Evolutionary conservation across 23 tunicate species (phyloP), one percentile per base, ranked within the genome.

Genomic region (Phallusia fumigata): DNA sequence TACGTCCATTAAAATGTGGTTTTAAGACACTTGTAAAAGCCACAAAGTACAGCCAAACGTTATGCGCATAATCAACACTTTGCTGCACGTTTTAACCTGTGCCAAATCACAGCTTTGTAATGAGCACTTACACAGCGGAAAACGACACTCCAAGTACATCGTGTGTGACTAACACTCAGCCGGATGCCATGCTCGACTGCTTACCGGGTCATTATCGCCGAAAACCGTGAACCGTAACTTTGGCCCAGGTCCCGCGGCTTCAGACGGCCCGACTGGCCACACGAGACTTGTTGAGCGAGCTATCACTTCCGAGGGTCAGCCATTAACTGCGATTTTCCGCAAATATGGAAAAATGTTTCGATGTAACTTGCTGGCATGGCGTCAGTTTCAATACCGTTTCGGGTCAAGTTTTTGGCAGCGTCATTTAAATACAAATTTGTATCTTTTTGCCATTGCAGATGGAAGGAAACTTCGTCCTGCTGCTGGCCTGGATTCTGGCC

Each of bases 261-360:
- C 69, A 58, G 69, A 58, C 69, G 69, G 28, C 26, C 69, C 28
- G 69, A 58, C 69, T 58, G 69, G 69, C 28, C 69, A 24, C 26
- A 24, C 28, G 28, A 58, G 69, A 58, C 69, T 11, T 6, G 69
- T 58, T 58, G 69, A 24, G 3, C 15, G 69, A 6, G 28, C 69
- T 58, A 58, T 58, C 3, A 58, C 69, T 21, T 58, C 69, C 69
- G 69, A 58, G 26, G 69, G 69, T 58, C 69, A 58, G 69, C 13
- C 69, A 24, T 58, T 16, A 13, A 58, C 28, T 24, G 69, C 28
- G 26, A 24, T 58, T 58, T 58, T 58, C 13, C 28, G 69, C 69
- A 58, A 21, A 58, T 58, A 58, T 58, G 69, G 69, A 58, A 58
- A 16, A 22, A 58, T 58, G 13, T 22, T 2, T 22, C 69, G 69